Conservation (phyloP, 2,797 vertebrate genomes). For the Acanthurus tractus region DNA sequence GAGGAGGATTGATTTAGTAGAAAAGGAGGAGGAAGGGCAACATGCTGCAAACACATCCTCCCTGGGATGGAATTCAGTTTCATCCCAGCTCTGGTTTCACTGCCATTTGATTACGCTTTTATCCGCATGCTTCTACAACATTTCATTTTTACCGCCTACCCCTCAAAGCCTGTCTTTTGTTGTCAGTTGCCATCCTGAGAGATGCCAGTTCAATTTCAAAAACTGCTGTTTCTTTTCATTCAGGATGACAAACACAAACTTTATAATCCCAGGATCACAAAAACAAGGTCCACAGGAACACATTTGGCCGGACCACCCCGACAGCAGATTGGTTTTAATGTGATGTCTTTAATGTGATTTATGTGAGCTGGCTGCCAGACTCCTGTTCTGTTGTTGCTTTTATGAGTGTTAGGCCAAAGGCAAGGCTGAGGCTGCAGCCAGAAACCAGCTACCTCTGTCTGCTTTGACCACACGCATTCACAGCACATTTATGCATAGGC, state of each 20-base stretch:
- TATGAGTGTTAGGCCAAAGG: slow-evolving; percentile 44
- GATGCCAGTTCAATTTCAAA: slow-evolving; percentile 43
- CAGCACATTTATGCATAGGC: slow-evolving; percentile 18
- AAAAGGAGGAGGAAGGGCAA: slow-evolving; percentile 9
- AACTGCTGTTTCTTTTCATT: slow-evolving; percentile 24
- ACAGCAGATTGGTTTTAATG: slow-evolving; percentile 45
- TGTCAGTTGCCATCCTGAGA: slow-evolving; percentile 21
- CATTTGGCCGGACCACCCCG: slow-evolving; percentile 40
- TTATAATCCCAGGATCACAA: slow-evolving; percentile 30
- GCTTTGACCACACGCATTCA: slow-evolving; percentile 32
- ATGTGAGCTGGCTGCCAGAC: slow-evolving; percentile 43
- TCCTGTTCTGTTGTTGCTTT: slow-evolving; percentile 44
- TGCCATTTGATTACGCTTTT: slow-evolving; percentile 14
- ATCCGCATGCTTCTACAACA: slow-evolving; percentile 5
- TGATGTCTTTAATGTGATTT: slow-evolving; percentile 56
- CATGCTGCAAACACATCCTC: slow-evolving; percentile 28
- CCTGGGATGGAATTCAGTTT: slow-evolving; percentile 12
- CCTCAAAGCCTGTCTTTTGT: slow-evolving; percentile 28
- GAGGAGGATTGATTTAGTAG: not conserved
- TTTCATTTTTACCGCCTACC: slow-evolving; percentile 36
- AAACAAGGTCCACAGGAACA: slow-evolving; percentile 22
- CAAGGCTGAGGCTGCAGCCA: slow-evolving; percentile 28
- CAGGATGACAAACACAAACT: slow-evolving; percentile 45
- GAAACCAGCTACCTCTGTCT: slow-evolving; percentile 14
- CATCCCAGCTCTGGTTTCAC: slow-evolving; percentile 17